Evolutionary conservation across 2,888 invertebrate species (phyloP).

Genomic region (Argyra leucocephala): DNA sequence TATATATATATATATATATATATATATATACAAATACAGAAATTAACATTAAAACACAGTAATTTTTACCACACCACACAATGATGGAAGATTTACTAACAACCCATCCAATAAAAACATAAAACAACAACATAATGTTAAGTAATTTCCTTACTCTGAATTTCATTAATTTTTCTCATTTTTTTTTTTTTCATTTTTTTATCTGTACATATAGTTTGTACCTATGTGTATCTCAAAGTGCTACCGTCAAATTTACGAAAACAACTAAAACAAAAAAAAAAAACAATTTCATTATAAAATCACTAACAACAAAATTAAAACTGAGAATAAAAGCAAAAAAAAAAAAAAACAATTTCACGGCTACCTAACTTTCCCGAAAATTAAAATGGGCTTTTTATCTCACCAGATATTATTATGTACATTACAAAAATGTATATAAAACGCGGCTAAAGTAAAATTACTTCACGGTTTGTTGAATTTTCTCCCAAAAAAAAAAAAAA

Average conservation of each 20-base stretch:
- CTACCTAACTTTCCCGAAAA: slow-evolving; percentile 3
- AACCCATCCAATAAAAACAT: neutral
- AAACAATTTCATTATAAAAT: too few species aligned
- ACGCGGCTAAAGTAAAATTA: neutral
- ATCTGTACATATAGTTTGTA: too few species aligned
- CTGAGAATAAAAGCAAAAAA: neutral
- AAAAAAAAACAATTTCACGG: slow-evolving; percentile 3
- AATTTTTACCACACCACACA: neutral
- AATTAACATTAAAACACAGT: too few species aligned
- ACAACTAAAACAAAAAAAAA: too few species aligned
- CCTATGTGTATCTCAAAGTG: too few species aligned
- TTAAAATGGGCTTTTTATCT: slow-evolving; percentile 3
- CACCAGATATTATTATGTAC: neutral
- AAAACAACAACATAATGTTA: neutral
- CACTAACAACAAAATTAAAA: neutral
- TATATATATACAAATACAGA: too few species aligned
- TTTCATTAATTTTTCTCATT: neutral
- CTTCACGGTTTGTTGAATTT: neutral
- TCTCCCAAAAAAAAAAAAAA: neutral
- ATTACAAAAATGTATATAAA: neutral
- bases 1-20: neutral
- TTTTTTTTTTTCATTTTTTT: too few species aligned
- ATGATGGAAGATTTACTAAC: neutral
- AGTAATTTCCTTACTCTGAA: neutral
- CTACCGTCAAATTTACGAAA: too few species aligned